Evolutionary conservation across 2,113 vertebrate genomes (phyloP).

Genomic region (Cyanocitta stelleri): DNA sequence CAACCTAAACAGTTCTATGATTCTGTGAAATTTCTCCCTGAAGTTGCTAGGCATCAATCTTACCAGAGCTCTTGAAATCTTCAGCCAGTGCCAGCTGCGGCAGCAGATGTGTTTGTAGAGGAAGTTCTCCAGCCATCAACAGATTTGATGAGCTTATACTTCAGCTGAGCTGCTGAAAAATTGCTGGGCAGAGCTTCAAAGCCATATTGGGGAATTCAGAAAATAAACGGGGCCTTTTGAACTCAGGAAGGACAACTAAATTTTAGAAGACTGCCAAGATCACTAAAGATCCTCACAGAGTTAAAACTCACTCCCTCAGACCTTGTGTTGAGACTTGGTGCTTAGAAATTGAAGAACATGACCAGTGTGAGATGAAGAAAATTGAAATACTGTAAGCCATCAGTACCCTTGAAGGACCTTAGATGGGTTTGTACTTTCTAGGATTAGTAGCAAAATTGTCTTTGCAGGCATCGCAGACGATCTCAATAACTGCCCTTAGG

Average conservation of each 20-base stretch:
- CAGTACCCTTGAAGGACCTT: background rate
- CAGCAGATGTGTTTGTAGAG: slow-evolving; percentile 35
- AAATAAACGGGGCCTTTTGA: background rate
- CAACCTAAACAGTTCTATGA: background rate
- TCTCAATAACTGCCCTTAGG: background rate
- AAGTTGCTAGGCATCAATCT: background rate
- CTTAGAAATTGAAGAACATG: background rate
- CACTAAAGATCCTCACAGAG: background rate
- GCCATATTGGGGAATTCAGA: background rate
- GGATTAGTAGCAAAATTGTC: background rate
- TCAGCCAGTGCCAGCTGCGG: background rate
- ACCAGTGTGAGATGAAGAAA: background rate
- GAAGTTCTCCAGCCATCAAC: slow-evolving; percentile 6
- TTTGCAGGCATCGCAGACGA: background rate
- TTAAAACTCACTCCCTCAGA: background rate
- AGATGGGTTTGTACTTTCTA: background rate
- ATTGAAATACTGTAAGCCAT: background rate
- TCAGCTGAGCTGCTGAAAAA: background rate
- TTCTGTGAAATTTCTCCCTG: background rate
- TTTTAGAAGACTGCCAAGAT: background rate
- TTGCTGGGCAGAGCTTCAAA: background rate
- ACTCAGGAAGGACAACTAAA: background rate
- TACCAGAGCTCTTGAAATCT: background rate
- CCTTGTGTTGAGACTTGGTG: background rate
- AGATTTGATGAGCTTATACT: background rate